Evolutionary conservation across 1,140 invertebrate genomes (phyloP), one percentile per base, ranked within the genome.

Genomic region (Procambarus virginalis): DNA sequence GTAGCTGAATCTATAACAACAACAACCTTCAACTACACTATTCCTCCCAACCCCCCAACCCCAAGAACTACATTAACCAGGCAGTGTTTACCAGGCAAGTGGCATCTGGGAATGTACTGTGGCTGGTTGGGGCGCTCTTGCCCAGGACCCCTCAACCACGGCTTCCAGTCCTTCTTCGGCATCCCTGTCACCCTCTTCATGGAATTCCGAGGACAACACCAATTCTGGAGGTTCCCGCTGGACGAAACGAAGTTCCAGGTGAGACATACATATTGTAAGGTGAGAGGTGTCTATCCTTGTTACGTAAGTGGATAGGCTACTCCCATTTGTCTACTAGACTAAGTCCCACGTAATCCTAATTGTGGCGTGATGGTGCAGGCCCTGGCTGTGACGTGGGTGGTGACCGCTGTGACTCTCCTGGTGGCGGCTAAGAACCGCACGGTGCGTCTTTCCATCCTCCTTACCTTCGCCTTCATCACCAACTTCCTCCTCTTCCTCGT

Each of bases 101-200:
- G 95, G n/a, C 95, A 95, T 90, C 86, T 94, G 46, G 95, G 95
- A 0, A 90, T 93, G 79, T 93, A 93, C 77, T 93, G 94, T 87
- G 73, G 55, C 49, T 84, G 46, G 14, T 58, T 87, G 60, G 92
- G 92, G 2, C 93, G 94, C 85, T 86, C 92, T 49, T 93, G 93
- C 45, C 93, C 94, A 80, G 94, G 94, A 89, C 95, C 95, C 8
- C 55, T 94, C 22, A 93, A 93, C 22, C 94, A 95, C 84, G 95
- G 95, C 20, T 95, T 95, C 93, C 93, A 95, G 92, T 93, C 93
- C 76, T 95, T 94, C 91, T 95, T 94, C 91, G 94, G 94, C 9
- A 85, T 94, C 64, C 94, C 94, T n/a, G 92, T 94, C 9, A 93
- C 94, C 17, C 94, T 94, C 81, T 77, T 94, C 9, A 93, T 93